phyloP scores from a whole-genome alignment of 2,888 invertebrate species.

The Carpatolechia fugitivella region DNA sequence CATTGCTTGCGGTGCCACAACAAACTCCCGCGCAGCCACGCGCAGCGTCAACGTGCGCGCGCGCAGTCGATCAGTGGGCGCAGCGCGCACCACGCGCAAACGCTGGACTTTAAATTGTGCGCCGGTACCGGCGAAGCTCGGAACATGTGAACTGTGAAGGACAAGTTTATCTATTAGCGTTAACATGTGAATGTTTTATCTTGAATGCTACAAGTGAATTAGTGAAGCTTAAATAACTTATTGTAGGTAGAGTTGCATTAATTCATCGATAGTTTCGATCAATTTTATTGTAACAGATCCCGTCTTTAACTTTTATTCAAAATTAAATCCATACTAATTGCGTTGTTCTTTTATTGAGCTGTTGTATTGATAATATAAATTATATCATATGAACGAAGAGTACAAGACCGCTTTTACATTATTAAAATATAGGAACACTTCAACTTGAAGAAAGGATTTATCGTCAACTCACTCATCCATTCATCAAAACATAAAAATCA shows the following conservation, averaged over 20 bases:
- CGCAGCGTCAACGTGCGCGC: slow-evolving; percentile 28
- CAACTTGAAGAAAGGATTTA: too few relatives aligned
- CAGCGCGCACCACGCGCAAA: slow-evolving; percentile 63
- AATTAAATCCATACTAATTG: too few relatives aligned
- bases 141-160: slow-evolving; percentile 40
- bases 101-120: neutral
- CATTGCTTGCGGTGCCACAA: neutral
- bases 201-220: neutral
- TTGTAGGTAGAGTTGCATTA: neutral
- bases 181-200: neutral
- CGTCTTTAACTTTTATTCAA: too few relatives aligned
- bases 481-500: too few relatives aligned
- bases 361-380: too few relatives aligned
- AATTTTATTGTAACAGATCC: too few relatives aligned
- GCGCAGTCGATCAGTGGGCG: slow-evolving; percentile 53
- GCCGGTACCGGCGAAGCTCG: slow-evolving; percentile 7
- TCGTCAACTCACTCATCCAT: too few relatives aligned
- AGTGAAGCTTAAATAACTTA: neutral
- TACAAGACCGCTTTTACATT: too few relatives aligned
- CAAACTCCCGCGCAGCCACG: slow-evolving; percentile 23
- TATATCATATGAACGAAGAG: too few relatives aligned
- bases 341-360: too few relatives aligned
- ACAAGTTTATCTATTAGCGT: slow-evolving; percentile 21
- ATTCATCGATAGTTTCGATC: neutral
- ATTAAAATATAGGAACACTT: too few relatives aligned